Evolutionary conservation across 2,888 invertebrate genomes (phyloP), one percentile per base, ranked within the genome.

Genomic region (Leucania comma): DNA sequence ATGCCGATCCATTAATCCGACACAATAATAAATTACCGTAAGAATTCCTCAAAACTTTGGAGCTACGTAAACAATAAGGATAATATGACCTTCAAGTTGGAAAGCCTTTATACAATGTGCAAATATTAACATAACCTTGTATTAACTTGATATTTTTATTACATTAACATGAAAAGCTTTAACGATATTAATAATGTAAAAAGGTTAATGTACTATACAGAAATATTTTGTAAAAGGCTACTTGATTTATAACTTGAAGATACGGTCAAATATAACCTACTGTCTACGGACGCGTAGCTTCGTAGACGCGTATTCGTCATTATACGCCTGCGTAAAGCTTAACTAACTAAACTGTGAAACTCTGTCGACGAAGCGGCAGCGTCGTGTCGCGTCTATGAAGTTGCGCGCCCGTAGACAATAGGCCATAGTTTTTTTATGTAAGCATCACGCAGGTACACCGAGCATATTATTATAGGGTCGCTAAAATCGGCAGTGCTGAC

Each of bases 161-260:
- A 35, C 38, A 50, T 65, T 50, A 50, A 42, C 32, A 24, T 17
- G 2, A 50, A 78, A 72, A 61, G 51, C 51, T 74, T 61, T 78
- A 54, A 68, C 29, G 42, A 61, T 50, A 53, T 72, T 67, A 63
- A 73, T 66, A 63, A 75, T 63, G 26, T 48, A 68, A 64, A 65
- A 77, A 61, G 22, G 42, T 26, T 63, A 62, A 48, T 14, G 42
- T 42, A 6, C 17, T 42, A 42, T 17, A 17, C 17, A 42, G 17
- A 20, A 42, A 20, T 62, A 26, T 68, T 78, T 51, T 32, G 24
- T 53, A 51, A 32, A 60, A 46, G 60, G 32, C 53, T 53, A 50
- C 56, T 73, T 78, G 78, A 78, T 78, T 72, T 67, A 78, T 73
- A 29, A 56, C 54, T 68, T 20, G 10, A 38, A 68, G 63, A 74